phyloP scores from a whole-genome alignment of 2,113 vertebrate species.

The Bos javanicus region DNA sequence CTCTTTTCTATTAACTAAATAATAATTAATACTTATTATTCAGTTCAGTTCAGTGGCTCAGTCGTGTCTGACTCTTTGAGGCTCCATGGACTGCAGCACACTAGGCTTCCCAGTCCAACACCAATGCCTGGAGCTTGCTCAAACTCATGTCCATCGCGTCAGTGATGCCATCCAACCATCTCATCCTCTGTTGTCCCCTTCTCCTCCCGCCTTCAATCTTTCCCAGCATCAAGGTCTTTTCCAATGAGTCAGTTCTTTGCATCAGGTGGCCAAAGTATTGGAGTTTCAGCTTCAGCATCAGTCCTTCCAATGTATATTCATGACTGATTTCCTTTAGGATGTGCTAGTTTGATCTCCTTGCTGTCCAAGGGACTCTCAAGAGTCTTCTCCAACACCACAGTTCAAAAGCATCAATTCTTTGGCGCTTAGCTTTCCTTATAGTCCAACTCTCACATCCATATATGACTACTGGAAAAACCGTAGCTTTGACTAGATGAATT shows the following conservation, averaged over 20 bases:
- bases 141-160: fast-evolving
- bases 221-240: not conserved
- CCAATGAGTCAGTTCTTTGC: not conserved
- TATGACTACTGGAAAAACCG: not conserved
- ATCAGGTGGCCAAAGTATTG: not conserved
- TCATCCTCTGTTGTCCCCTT: not conserved
- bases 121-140: not conserved
- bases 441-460: not conserved
- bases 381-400: not conserved
- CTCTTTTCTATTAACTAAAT: not conserved
- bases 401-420: not conserved
- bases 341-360: not conserved
- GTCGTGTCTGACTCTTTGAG: fast-evolving
- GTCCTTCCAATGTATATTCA: not conserved
- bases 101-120: not conserved
- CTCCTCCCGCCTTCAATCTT: not conserved
- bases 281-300: not conserved
- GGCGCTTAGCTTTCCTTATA: not conserved
- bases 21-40: not conserved
- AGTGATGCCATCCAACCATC: not conserved
- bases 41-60: not conserved
- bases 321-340: not conserved
- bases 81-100: not conserved
- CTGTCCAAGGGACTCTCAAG: not conserved
- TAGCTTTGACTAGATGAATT: not conserved